phyloP scores from a whole-genome alignment of 1,140 invertebrate species.

The Maconellicoccus hirsutus region DNA sequence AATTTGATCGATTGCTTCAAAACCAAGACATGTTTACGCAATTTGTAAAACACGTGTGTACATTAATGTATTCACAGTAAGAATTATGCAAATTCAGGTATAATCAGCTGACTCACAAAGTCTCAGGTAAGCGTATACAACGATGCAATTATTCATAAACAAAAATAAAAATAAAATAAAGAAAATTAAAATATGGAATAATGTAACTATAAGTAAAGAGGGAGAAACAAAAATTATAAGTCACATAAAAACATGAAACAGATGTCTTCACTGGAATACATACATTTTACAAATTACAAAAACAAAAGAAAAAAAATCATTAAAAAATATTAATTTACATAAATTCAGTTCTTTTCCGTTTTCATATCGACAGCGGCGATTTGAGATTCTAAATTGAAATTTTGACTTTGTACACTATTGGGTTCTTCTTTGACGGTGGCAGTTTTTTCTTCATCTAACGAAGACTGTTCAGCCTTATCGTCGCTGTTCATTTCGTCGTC shows the following conservation, averaged over 20 bases:
- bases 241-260: background rate
- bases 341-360: constrained; percentile 17
- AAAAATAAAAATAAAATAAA: too few species aligned
- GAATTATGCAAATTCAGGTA: too few species aligned
- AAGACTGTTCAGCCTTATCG: constrained; percentile 7
- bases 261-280: background rate
- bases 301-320: background rate
- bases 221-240: background rate
- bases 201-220: background rate
- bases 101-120: too few species aligned
- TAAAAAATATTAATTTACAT: background rate
- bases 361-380: background rate
- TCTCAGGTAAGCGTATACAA: too few species aligned
- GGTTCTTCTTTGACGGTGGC: background rate
- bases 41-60: too few species aligned
- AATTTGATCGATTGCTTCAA: too few species aligned
- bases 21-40: too few species aligned
- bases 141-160: too few species aligned
- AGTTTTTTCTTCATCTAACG: background rate
- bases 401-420: background rate
- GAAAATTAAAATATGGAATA: too few species aligned
- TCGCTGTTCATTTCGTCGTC: background rate
- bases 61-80: too few species aligned
- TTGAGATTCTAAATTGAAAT: constrained; percentile 11
- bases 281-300: background rate